Conservation (phyloP, 2,888 invertebrate species). For the Stictocephala bisonia region DNA sequence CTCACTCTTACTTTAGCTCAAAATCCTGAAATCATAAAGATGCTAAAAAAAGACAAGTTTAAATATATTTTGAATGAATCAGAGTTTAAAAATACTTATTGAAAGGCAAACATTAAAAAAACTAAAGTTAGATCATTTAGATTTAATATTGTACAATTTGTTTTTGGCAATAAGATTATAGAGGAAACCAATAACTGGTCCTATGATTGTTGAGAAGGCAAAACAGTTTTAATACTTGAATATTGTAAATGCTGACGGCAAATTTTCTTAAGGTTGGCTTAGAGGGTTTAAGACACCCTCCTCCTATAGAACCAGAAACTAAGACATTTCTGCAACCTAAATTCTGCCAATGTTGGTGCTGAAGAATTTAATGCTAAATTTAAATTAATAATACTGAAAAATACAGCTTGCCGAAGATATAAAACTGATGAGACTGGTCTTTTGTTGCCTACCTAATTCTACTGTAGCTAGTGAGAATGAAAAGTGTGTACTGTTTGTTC, state of each 20-base stretch:
- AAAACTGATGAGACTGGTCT: constrained; percentile 30
- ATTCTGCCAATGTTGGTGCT: constrained; percentile 15
- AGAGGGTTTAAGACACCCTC: constrained; percentile 23
- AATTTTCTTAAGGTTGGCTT: constrained; percentile 27
- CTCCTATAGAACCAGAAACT: constrained; percentile 10
- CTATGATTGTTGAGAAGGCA: too few species aligned
- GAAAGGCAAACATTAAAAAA: too few species aligned
- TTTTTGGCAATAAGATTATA: not conserved
- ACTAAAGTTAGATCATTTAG: not conserved
- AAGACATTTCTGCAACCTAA: constrained; percentile 15
- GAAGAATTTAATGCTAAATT: constrained; percentile 22
- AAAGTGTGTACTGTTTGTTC: too few species aligned
- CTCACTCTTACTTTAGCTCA: not conserved
- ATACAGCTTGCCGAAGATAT: constrained; percentile 22
- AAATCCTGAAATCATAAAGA: not conserved
- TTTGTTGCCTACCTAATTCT: constrained; percentile 6
- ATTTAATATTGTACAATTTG: not conserved
- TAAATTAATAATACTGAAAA: constrained; percentile 17
- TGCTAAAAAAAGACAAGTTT: not conserved
- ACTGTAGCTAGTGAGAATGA: constrained; percentile 18
- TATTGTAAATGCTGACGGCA: too few species aligned
- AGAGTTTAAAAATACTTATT: not conserved
- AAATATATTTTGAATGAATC: not conserved
- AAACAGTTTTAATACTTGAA: constrained; percentile 6
- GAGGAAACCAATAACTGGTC: not conserved